Conservation (phyloP, 1,140 invertebrate genomes). For the Hycleus phaleratus region DNA sequence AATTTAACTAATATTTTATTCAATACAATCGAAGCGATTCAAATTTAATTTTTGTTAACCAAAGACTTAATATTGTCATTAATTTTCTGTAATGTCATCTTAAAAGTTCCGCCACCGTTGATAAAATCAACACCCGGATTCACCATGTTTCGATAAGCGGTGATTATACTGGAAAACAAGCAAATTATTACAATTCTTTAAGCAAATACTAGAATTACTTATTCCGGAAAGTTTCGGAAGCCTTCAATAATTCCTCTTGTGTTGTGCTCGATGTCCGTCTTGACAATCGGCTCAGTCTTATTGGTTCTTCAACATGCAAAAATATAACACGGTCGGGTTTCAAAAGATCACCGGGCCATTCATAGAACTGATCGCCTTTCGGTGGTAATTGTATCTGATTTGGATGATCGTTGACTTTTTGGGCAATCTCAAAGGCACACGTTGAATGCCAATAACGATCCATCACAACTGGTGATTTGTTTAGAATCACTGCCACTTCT, state of each 20-base stretch:
- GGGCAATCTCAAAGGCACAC: slow-evolving; percentile 37
- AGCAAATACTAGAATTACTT: slow-evolving; percentile 13
- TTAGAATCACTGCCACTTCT: slow-evolving; percentile 23
- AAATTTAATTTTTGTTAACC: no score
- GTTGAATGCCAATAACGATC: slow-evolving; percentile 42
- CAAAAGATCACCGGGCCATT: slow-evolving; percentile 40
- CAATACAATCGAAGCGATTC: no score
- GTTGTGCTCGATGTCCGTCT: slow-evolving; percentile 16
- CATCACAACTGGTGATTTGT: slow-evolving; percentile 32
- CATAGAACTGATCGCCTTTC: slow-evolving; percentile 26
- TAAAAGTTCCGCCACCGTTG: not conserved
- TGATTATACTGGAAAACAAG: not conserved
- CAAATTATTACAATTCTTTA: not conserved
- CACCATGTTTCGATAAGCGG: slow-evolving; percentile 7
- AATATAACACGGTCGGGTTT: slow-evolving; percentile 34
- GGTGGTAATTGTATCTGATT: slow-evolving; percentile 18
- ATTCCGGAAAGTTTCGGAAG: slow-evolving; percentile 21
- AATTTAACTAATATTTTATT: no score
- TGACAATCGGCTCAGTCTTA: slow-evolving; percentile 22
- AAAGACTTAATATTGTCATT: no score
- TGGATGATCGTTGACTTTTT: slow-evolving; percentile 23
- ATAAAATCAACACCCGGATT: slow-evolving; percentile 4
- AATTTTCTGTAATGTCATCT: no score
- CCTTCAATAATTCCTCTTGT: slow-evolving; percentile 25
- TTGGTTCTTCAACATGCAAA: slow-evolving; percentile 24